Evolutionary conservation across 2,113 vertebrate genomes (phyloP).

Genomic region (Cololabis saira): DNA sequence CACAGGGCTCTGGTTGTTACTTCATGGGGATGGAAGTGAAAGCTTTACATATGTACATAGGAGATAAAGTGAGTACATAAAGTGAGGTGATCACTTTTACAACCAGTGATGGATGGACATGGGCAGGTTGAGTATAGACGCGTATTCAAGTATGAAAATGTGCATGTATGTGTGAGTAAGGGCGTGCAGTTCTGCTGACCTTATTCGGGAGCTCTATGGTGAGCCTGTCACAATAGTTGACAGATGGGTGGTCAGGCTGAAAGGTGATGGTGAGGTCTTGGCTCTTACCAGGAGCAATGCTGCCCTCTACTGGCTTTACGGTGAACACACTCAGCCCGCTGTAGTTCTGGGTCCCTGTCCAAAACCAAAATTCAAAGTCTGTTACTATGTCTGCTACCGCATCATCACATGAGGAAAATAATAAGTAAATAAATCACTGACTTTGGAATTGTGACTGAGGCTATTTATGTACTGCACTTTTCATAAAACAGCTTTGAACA

Average conservation of each 20-base stretch:
- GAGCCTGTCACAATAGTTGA: conserved; percentile 86
- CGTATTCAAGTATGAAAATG: background rate
- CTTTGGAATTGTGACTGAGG: no score
- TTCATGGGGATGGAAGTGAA: background rate
- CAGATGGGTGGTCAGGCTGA: conserved; percentile 89
- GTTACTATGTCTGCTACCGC: background rate
- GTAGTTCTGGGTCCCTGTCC: conserved; percentile 88
- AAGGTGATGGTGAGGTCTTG: conserved; percentile 88
- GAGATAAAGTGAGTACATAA: no score
- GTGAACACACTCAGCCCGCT: conserved; percentile 88
- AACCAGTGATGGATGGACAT: background rate
- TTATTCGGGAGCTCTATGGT: conserved; percentile 85
- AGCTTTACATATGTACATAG: no score
- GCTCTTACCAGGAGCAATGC: conserved; percentile 77
- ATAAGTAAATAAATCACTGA: no score
- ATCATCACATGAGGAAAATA: background rate
- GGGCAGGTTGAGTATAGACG: conserved; percentile 2
- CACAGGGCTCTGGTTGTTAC: conserved; percentile 9
- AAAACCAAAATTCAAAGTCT: background rate
- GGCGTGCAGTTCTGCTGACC: conserved; percentile 69
- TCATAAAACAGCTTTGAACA: no score
- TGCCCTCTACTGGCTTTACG: conserved; percentile 81
- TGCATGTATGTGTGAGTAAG: background rate
- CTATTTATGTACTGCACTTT: no score
- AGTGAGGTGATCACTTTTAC: background rate